These are phyloP conservation scores for Moxostoma hubbsi DNA, from an alignment of 2,797 vertebrate species.

Conservation along the genomic window DNA sequence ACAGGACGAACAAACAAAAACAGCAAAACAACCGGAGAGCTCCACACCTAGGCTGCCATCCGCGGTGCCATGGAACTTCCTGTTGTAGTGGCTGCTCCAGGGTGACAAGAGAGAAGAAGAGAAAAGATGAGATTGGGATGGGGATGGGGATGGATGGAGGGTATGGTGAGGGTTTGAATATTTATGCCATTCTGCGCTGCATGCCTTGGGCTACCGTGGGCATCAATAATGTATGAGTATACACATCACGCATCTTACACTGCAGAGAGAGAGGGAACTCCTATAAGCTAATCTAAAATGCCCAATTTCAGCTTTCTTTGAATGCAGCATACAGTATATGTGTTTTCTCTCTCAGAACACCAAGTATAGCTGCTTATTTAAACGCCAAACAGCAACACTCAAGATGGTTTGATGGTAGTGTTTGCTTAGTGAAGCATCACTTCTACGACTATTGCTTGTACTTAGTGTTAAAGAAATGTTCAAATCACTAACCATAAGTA, in stretches of 20 bases:
- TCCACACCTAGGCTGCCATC: no score
- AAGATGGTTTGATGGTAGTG: neutral
- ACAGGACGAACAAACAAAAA: no score
- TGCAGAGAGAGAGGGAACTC: neutral
- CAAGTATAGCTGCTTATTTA: neutral
- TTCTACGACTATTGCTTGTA: no score
- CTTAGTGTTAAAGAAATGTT: neutral
- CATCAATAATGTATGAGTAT: slow-evolving; percentile 34
- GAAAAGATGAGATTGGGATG: neutral
- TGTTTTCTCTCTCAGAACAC: neutral
- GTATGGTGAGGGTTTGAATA: slow-evolving; percentile 22
- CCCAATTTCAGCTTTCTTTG: neutral
- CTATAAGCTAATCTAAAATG: neutral
- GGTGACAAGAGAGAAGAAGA: neutral
- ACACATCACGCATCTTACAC: neutral
- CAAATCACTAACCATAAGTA: neutral
- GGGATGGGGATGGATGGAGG: neutral
- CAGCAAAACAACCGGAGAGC: no score
- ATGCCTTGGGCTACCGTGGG: slow-evolving; percentile 30
- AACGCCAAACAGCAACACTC: neutral
- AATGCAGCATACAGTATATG: neutral
- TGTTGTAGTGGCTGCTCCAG: neutral
- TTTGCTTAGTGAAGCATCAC: neutral
- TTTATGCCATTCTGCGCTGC: slow-evolving; percentile 45
- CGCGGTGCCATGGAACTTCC: neutral